Evolutionary conservation across 2,888 invertebrate species (phyloP).

Genomic region (Tetragonisca angustula): DNA sequence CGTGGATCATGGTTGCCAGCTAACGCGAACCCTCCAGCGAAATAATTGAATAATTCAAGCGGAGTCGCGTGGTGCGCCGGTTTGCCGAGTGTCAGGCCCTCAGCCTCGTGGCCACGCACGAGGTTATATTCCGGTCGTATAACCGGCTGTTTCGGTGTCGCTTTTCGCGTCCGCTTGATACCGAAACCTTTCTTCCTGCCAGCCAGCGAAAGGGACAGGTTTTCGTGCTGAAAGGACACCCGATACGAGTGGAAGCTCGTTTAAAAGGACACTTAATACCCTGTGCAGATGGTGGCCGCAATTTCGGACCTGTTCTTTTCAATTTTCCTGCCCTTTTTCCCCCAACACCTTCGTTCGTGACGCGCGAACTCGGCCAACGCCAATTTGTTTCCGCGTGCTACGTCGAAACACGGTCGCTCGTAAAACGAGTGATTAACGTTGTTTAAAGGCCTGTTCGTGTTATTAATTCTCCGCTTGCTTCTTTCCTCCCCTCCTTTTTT

Average conservation of each 20-base stretch:
- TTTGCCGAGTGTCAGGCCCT: conserved; percentile 43
- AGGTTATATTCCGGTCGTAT: conserved; percentile 39
- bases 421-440: conserved; percentile 4
- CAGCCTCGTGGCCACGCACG: conserved; percentile 17
- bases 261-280: conserved; percentile 60
- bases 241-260: conserved; percentile 48
- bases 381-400: neutral
- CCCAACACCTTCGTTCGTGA: too few relatives aligned
- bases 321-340: neutral
- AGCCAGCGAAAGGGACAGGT: conserved; percentile 31
- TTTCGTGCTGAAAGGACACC: conserved; percentile 53
- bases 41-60: conserved; percentile 71
- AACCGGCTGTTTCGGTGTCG: conserved; percentile 52
- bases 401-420: conserved; percentile 1
- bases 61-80: conserved; percentile 45
- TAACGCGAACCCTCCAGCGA: conserved; percentile 43
- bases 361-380: neutral
- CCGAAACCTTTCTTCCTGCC: conserved; percentile 48
- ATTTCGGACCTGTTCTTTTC: conserved; percentile 32
- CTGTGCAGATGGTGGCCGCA: conserved; percentile 2
- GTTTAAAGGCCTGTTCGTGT: neutral
- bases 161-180: conserved; percentile 59
- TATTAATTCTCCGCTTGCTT: neutral
- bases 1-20: conserved; percentile 50
- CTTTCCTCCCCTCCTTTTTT: neutral